Evolutionary conservation across 2,113 vertebrate genomes (phyloP), one percentile per base, ranked within the genome.

Genomic region (Cavia porcellus): DNA sequence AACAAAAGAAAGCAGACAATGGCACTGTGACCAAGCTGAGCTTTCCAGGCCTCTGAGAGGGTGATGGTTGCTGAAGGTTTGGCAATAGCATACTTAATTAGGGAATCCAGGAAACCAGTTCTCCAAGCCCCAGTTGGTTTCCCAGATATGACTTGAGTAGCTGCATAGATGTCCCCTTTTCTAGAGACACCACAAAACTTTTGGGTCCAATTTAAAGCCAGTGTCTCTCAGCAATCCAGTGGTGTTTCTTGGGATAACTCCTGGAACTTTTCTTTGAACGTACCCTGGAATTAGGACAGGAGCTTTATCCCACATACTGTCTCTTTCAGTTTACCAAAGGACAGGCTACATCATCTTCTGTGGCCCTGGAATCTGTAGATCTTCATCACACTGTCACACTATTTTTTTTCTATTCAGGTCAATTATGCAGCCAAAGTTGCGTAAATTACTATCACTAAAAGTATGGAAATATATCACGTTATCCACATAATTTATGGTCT

Each of bases 1-100:
- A 87, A 95, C 91, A 97, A 86, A 96, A 84, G 86, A 35, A 75
- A 57, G 24, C 83, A 70, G 82, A 94, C 94, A 97, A 84, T 66
- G 80, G 85, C 50, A 7, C 12, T 0, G 25, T 42, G 79, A 30
- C 68, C 86, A 24, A 9, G 59, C 89, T 66, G 94, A 88, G 66
- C 25, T 45, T 84, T 35, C 45, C 50, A 20, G 55, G 72, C 12
- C 45, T 81, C 66, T n/a, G 28, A 38, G 2, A 0, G 72, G 94
- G 47, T 2, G 0, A 5, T 5, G 13, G 28, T 28, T 61, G 87
- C 68, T 4, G 22, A 92, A 55, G 45, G n/a, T 13, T 47, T 80
- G 79, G 86, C 86, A 83, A 32, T 1, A 68, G 55, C 42, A 4
- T 70, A 45, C 61, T 72, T 95, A 90, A 92, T 89, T 38, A 85